Evolutionary conservation across 2,797 vertebrate species (phyloP).

Genomic region (Ptychobarbus kaznakovi): DNA sequence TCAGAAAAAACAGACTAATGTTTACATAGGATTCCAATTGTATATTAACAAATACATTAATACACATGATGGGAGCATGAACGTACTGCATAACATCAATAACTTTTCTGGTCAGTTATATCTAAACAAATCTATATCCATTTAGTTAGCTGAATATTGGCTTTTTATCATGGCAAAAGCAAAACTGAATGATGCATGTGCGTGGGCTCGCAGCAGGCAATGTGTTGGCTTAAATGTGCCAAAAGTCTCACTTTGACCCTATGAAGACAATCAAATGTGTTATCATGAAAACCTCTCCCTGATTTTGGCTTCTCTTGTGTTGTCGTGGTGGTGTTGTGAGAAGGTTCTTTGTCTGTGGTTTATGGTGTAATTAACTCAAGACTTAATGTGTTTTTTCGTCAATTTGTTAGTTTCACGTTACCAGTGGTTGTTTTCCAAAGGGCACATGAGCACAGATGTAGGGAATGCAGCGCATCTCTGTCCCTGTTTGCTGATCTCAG

Average conservation of each 20-base stretch:
- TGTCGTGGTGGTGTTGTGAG: neutral
- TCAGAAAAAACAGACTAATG: neutral
- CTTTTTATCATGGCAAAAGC: neutral
- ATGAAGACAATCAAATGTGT: constrained; percentile 14
- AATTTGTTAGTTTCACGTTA: constrained; percentile 23
- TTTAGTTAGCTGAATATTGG: neutral
- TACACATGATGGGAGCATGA: neutral
- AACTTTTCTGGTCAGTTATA: neutral
- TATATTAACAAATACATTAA: neutral
- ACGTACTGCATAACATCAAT: neutral
- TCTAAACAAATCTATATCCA: neutral
- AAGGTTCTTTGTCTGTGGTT: constrained; percentile 13
- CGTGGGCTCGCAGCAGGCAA: neutral
- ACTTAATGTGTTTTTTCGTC: neutral
- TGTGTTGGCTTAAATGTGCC: constrained; percentile 14
- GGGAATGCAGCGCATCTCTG: constrained; percentile 56
- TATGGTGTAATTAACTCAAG: constrained; percentile 11
- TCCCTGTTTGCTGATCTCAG: constrained; percentile 77
- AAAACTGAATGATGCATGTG: neutral
- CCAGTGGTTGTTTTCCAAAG: constrained; percentile 57
- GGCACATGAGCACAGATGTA: constrained; percentile 58
- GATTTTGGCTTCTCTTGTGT: constrained; percentile 1
- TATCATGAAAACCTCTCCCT: neutral
- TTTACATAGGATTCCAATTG: neutral
- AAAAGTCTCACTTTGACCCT: constrained; percentile 15